phyloP scores from a whole-genome alignment of 2,113 vertebrate species.

The Onychorhynchus coronatus region DNA sequence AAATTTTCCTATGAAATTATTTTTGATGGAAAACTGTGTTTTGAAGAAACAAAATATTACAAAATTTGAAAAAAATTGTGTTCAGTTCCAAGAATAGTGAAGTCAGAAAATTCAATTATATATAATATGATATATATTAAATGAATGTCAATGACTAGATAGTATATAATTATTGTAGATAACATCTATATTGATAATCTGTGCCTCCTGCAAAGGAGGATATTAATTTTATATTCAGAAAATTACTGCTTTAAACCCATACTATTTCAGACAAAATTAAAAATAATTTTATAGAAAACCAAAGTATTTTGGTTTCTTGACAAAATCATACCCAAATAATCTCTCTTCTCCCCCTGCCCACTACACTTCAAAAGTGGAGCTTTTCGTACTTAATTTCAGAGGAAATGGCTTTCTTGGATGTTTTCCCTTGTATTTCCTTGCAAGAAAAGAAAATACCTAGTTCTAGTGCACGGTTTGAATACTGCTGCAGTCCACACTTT shows the following conservation, averaged over 20 bases:
- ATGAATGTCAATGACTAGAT: background rate
- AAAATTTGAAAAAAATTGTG: background rate
- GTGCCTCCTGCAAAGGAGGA: background rate
- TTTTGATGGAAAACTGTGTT: background rate
- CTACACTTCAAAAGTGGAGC: background rate
- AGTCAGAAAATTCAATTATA: background rate
- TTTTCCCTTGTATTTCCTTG: background rate
- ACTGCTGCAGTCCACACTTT: background rate
- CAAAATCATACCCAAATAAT: background rate
- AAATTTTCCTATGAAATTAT: background rate
- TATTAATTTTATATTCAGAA: background rate
- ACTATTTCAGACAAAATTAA: background rate
- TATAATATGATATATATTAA: background rate
- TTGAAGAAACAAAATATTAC: background rate
- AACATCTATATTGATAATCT: background rate
- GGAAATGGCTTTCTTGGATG: background rate
- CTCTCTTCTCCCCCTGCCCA: background rate
- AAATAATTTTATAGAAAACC: background rate
- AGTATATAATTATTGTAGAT: background rate
- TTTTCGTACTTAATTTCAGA: background rate
- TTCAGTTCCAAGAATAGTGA: background rate
- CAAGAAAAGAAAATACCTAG: background rate
- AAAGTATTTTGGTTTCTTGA: background rate
- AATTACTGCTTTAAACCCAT: background rate
- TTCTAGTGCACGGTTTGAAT: background rate